Evolutionary conservation across 1,140 invertebrate species (phyloP).

Genomic region (Colletes gigas): DNA sequence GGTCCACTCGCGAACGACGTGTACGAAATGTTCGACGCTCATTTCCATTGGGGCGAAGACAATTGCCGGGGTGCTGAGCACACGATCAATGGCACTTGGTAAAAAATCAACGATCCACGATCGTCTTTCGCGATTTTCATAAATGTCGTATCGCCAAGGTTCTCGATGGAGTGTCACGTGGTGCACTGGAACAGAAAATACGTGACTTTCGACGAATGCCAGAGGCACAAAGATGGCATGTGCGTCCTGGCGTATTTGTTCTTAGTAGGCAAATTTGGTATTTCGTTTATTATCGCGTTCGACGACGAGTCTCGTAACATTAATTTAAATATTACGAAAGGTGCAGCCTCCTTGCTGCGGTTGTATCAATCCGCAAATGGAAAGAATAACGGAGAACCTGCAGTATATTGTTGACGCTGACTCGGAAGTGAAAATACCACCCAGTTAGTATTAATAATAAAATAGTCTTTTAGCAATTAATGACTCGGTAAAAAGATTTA

Average conservation of each 20-base stretch:
- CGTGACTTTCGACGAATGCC: slow-evolving; percentile 84
- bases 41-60: slow-evolving; percentile 92
- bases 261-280: slow-evolving; percentile 76
- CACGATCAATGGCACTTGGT: slow-evolving; percentile 84
- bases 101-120: not conserved
- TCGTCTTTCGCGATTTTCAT: not conserved
- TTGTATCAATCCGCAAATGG: slow-evolving; percentile 72
- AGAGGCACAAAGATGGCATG: slow-evolving; percentile 87
- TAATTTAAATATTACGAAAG: slow-evolving; percentile 12
- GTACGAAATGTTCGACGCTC: slow-evolving; percentile 88
- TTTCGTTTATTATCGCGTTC: not conserved
- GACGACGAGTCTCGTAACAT: not conserved
- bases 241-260: slow-evolving; percentile 89
- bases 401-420: slow-evolving; percentile 72
- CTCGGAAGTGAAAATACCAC: slow-evolving; percentile 69
- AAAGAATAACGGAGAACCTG: slow-evolving; percentile 77
- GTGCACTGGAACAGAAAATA: slow-evolving; percentile 91
- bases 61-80: slow-evolving; percentile 91
- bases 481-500: too few species aligned
- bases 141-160: slow-evolving; percentile 72
- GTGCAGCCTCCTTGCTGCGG: slow-evolving; percentile 35
- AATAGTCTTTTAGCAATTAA: not conserved
- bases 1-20: slow-evolving; percentile 85
- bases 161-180: slow-evolving; percentile 89
- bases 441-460: slow-evolving; percentile 65